Evolutionary conservation across 2,113 vertebrate species (phyloP).

Genomic region (Campylomormyrus numenius): DNA sequence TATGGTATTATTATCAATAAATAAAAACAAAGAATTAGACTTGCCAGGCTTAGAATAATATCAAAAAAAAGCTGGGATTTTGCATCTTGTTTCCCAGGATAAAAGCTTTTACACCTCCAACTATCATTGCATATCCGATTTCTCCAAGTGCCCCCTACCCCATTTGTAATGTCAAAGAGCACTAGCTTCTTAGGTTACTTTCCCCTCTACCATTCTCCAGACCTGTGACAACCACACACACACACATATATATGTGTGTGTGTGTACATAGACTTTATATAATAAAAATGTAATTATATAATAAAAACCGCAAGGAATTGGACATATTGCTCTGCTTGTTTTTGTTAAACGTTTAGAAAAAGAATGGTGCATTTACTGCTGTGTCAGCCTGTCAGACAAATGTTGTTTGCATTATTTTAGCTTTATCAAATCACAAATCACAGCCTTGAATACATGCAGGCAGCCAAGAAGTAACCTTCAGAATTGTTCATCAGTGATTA

Average conservation of each 20-base stretch:
- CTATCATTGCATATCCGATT: conserved; percentile 34
- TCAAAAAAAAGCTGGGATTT: conserved; percentile 23
- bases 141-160: conserved; percentile 34
- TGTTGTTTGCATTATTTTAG: conserved; percentile 33
- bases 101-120: conserved; percentile 39
- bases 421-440: conserved; percentile 26
- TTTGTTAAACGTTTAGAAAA: not conserved
- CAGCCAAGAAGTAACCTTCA: conserved; percentile 19
- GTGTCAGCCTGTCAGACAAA: not conserved
- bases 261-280: not conserved
- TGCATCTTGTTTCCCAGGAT: conserved; percentile 31
- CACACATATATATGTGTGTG: conserved; percentile 37
- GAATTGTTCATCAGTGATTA: not conserved
- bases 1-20: conserved; percentile 1
- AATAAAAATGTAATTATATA: not conserved
- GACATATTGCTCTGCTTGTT: conserved; percentile 30
- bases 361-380: not conserved
- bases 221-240: conserved; percentile 39
- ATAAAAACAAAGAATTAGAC: not conserved
- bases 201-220: conserved; percentile 39
- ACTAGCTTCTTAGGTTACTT: conserved; percentile 52
- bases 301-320: not conserved
- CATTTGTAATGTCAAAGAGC: conserved; percentile 44
- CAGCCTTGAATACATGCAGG: conserved; percentile 26
- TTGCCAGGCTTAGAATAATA: conserved; percentile 18